These are phyloP conservation scores for Epistrophe grossulariae DNA, from an alignment of 2,888 invertebrate species.

Conservation along the genomic window DNA sequence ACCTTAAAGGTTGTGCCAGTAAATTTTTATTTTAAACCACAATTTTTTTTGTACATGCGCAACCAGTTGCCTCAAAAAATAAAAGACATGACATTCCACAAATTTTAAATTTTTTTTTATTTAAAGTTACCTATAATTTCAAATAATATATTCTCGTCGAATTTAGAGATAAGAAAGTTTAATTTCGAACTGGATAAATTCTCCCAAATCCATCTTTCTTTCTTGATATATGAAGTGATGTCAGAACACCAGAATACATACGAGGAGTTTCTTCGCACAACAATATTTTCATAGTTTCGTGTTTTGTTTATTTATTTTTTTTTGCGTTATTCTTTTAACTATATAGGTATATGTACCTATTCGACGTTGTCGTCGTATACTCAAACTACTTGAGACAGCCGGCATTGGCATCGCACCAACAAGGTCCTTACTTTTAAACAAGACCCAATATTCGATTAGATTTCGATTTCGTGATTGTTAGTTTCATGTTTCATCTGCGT, in stretches of 20 bases:
- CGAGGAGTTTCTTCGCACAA: background rate
- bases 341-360: too few species aligned
- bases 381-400: background rate
- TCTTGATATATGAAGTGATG: conserved; percentile 15
- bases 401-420: background rate
- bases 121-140: too few species aligned
- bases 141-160: too few species aligned
- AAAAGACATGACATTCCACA: too few species aligned
- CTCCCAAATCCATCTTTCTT: background rate
- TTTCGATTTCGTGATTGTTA: conserved; percentile 71
- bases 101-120: too few species aligned
- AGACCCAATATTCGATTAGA: conserved; percentile 62
- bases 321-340: conserved; percentile 12
- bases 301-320: conserved; percentile 33
- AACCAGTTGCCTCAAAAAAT: too few species aligned
- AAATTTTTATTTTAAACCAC: too few species aligned
- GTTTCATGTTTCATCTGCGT: conserved; percentile 70
- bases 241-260: conserved; percentile 37
- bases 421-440: conserved; percentile 18
- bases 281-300: conserved; percentile 12
- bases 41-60: too few species aligned
- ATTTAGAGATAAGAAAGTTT: background rate
- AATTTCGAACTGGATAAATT: background rate
- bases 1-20: too few species aligned
- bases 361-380: background rate